phyloP scores from a whole-genome alignment of 2,113 vertebrate species.

The Lipophrys pholis region DNA sequence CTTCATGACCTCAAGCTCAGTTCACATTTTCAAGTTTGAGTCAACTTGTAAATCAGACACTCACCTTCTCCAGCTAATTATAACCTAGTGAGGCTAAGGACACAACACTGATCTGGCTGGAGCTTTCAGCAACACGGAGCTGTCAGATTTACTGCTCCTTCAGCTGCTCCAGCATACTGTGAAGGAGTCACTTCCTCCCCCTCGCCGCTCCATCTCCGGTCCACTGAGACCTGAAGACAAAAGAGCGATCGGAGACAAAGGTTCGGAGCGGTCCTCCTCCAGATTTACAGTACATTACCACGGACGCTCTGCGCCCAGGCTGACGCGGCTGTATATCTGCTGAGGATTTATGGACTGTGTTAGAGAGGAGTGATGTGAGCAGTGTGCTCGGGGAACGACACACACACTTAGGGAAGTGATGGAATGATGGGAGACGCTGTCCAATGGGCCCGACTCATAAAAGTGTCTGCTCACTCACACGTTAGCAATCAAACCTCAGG shows the following conservation, averaged over 20 bases:
- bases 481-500: constrained; percentile 33
- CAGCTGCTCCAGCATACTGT: constrained; percentile 35
- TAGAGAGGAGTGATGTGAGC: constrained; percentile 58
- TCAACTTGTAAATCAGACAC: constrained; percentile 56
- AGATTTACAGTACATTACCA: constrained; percentile 70
- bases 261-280: constrained; percentile 39
- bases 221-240: constrained; percentile 54
- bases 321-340: constrained; percentile 69
- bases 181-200: constrained; percentile 38
- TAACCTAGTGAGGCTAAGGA: constrained; percentile 63
- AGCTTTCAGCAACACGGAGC: constrained; percentile 27
- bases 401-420: constrained; percentile 64
- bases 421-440: constrained; percentile 59
- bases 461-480: constrained; percentile 48
- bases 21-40: constrained; percentile 36
- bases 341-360: constrained; percentile 67
- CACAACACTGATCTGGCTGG: constrained; percentile 49
- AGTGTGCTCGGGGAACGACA: constrained; percentile 47
- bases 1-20: constrained; percentile 32
- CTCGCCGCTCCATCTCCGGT: constrained; percentile 23
- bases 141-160: constrained; percentile 69
- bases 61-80: constrained; percentile 52
- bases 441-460: constrained; percentile 51
- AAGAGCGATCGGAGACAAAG: constrained; percentile 64
- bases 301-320: constrained; percentile 39